Evolutionary conservation across 2,888 invertebrate genomes (phyloP).

Genomic region (Eupithecia centaureata): DNA sequence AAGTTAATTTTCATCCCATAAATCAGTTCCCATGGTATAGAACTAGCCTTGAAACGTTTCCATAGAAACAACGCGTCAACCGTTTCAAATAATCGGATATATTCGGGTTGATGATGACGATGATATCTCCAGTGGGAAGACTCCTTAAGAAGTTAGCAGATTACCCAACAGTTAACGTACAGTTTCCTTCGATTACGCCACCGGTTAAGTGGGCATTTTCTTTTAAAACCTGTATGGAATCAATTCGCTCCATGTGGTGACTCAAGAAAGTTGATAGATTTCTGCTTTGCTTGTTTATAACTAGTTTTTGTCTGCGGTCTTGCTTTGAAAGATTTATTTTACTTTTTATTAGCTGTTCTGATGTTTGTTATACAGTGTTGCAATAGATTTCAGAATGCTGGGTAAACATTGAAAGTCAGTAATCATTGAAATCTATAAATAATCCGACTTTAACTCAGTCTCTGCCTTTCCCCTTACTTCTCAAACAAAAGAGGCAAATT

Average conservation of each 20-base stretch:
- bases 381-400: neutral
- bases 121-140: neutral
- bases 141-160: slow-evolving; percentile 7
- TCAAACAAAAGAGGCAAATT: too few species aligned
- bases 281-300: slow-evolving; percentile 13
- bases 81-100: too few species aligned
- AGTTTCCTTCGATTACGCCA: slow-evolving; percentile 66
- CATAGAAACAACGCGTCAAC: neutral
- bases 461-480: too few species aligned
- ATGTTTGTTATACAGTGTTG: neutral
- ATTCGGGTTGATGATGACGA: too few species aligned
- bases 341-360: too few species aligned
- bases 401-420: neutral
- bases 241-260: slow-evolving; percentile 52
- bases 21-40: too few species aligned
- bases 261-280: slow-evolving; percentile 49
- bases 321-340: neutral
- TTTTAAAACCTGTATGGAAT: slow-evolving; percentile 52
- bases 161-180: slow-evolving; percentile 36
- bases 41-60: neutral
- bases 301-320: neutral
- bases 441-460: too few species aligned
- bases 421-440: neutral
- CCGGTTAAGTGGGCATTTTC: slow-evolving; percentile 61
- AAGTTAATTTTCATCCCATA: too few species aligned